These are phyloP conservation scores for Pelusios castaneus DNA, from an alignment of 2,113 vertebrate genomes.

Conservation along the genomic window DNA sequence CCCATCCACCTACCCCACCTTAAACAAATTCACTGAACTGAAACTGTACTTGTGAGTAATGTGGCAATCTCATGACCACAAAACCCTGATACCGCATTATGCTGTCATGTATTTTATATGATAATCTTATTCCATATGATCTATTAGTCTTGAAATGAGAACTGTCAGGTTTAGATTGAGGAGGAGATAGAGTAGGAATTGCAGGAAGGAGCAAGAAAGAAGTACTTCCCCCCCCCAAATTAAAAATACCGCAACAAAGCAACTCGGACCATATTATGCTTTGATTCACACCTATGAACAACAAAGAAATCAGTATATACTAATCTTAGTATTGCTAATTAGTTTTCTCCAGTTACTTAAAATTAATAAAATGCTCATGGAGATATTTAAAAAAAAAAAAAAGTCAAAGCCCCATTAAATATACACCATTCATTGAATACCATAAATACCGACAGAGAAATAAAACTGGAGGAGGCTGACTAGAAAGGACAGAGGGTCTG, in stretches of 20 bases:
- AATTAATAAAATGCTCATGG: not conserved
- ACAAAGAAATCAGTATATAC: not conserved
- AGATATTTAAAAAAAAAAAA: not conserved
- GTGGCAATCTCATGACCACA: not conserved
- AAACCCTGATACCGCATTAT: not conserved
- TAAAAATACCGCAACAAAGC: not conserved
- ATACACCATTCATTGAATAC: not conserved
- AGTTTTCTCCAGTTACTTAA: not conserved
- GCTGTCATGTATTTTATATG: not conserved
- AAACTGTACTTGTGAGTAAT: no score
- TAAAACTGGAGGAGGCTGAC: not conserved
- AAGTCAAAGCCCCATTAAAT: not conserved
- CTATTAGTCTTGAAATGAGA: not conserved
- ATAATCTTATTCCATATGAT: not conserved
- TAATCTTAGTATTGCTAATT: not conserved
- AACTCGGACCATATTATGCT: no score
- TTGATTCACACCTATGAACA: not conserved
- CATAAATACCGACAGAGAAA: not conserved
- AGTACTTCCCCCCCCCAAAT: not conserved
- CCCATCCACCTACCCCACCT: no score
- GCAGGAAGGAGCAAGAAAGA: not conserved
- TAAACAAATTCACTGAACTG: no score
- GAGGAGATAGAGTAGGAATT: not conserved
- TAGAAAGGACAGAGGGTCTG: not conserved
- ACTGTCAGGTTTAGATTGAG: not conserved